Base-by-base conservation (phyloP, 2,113 vertebrate species). In the Sterna hirundo region DNA sequence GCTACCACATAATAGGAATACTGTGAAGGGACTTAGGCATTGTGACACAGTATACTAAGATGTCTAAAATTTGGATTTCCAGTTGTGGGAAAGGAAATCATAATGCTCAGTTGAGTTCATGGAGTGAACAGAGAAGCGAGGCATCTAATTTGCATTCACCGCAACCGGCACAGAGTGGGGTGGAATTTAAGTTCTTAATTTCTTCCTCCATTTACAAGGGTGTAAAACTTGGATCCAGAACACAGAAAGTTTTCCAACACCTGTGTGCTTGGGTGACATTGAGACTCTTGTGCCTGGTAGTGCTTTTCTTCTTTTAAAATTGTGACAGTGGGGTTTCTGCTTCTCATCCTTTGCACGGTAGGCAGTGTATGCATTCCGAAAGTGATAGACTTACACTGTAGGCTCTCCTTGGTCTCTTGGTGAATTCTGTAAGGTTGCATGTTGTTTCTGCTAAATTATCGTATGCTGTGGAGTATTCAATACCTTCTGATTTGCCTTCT, bases 401-500 rank as follows among this genome's bases (percentile, higher is more conserved):
- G 30, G 26, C 6, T 86, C 16, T 42, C 27, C 49, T 42, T 79
- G 19, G 44, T 20, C 49, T 87, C 54, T 15, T 20, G 77, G 60
- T 64, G 30, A 47, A 51, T 64, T 93, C 61, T 61, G 34, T 65
- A 89, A 61, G 10, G 14, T 44, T 64, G 12, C 18, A 22, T 27
- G 26, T 47, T 82, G 42, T 64, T 95, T 60, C 78, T 85, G 21
- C 40, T 69, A 61, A 89, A 90, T 93, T 96, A 49, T 36, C 15
- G 0, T 91, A 57, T 69, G 30, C 38, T 85, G 14, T 36, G 36
- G 83, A 62, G 16, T 84, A 68, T 68, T 96, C 84, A 85, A 71
- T 76, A 79, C 81, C 40, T 89, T 89, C 57, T 81, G 76, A 88
- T 94, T 93, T 80, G 26, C 29, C 49, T 94, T 92, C 51, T 87